Conservation (phyloP, 2,113 vertebrate genomes). For the Pangasianodon hypophthalmus region DNA sequence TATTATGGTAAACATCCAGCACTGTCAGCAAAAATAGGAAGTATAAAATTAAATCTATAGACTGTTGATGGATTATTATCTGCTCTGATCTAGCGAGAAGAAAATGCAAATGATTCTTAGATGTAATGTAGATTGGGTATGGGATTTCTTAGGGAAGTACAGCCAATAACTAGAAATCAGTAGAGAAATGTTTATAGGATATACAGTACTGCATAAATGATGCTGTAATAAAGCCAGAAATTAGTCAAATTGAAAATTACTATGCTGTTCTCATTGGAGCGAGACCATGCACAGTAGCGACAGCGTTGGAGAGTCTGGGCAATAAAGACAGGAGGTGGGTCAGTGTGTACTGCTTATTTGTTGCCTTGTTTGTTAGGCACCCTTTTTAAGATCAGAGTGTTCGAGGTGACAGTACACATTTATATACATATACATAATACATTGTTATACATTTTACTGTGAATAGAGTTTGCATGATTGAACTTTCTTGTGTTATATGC, state of each 20-base stretch:
- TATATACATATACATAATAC: background rate
- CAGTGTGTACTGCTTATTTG: background rate
- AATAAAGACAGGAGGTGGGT: background rate
- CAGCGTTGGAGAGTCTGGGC: no score
- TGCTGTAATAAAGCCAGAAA: background rate
- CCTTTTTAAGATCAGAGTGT: no score
- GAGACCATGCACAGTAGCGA: background rate
- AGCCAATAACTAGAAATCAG: background rate
- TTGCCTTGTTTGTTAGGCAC: background rate
- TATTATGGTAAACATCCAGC: background rate
- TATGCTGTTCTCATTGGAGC: background rate
- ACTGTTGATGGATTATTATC: background rate
- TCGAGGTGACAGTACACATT: background rate
- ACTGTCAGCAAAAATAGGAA: background rate
- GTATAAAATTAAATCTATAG: background rate
- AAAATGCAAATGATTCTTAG: background rate
- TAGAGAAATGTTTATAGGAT: background rate
- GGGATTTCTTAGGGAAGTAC: background rate
- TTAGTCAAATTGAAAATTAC: background rate
- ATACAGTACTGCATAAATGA: background rate
- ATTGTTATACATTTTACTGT: background rate
- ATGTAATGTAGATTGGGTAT: background rate
- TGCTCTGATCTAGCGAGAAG: background rate
- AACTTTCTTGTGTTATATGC: no score
- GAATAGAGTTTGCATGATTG: no score